phyloP scores from a whole-genome alignment of 2,888 invertebrate species.

The Lacanobia oleracea region DNA sequence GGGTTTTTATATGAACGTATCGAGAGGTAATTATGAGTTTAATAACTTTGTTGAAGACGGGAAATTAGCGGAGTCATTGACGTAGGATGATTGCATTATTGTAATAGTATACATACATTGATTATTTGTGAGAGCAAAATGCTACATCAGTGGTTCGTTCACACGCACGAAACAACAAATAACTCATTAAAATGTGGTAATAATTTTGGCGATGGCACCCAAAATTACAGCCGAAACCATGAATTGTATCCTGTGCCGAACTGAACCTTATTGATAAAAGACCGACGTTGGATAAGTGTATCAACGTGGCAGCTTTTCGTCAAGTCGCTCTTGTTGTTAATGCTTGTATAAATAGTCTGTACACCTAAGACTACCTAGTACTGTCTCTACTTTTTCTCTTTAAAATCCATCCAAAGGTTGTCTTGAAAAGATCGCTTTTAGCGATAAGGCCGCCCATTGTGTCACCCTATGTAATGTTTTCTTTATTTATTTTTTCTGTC shows the following conservation, averaged over 20 bases:
- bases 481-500: too few relatives aligned
- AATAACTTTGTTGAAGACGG: slow-evolving; percentile 54
- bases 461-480: too few relatives aligned
- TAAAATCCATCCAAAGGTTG: too few relatives aligned
- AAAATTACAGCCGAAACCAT: not conserved
- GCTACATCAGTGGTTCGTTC: not conserved
- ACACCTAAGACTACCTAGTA: too few relatives aligned
- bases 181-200: not conserved
- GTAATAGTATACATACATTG: not conserved
- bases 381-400: too few relatives aligned
- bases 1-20: slow-evolving; percentile 64
- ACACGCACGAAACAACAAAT: not conserved
- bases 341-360: too few relatives aligned
- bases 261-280: not conserved
- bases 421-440: too few relatives aligned
- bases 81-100: slow-evolving; percentile 17
- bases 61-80: slow-evolving; percentile 53
- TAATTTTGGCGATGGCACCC: not conserved
- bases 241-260: not conserved
- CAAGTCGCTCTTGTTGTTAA: too few relatives aligned
- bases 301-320: not conserved
- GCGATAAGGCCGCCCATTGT: too few relatives aligned
- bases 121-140: slow-evolving; percentile 22
- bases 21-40: slow-evolving; percentile 58
- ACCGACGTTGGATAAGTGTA: too few relatives aligned